Base-by-base conservation (phyloP, 2,113 vertebrate species). In the Otis tarda region DNA sequence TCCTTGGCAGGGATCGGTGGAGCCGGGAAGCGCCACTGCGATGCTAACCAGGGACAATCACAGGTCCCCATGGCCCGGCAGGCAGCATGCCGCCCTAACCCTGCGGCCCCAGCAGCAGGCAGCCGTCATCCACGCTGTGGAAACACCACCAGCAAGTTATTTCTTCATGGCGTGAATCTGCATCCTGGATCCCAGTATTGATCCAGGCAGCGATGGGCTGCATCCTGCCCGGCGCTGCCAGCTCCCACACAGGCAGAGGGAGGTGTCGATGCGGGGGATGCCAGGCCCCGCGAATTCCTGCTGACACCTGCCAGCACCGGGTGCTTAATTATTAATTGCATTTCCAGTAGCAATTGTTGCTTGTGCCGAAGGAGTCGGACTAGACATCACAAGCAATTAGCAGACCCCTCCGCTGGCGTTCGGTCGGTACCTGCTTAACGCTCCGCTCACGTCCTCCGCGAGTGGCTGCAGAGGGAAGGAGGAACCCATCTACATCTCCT, bases 311-410 rank as follows among this genome's bases (percentile, higher is more conserved):
- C 90, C 88, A 77, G 93, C 6, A 0, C 4, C 0, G 16, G 41
- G 52, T 5, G 47, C 73, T 96, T 90, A 96, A 97, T 96, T 96
- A 96, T 97, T 96, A 92, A 97, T 93, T 68, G 87, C 61, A 12
- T 82, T 91, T 95, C 94, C 92, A 89, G 89, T 43, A 69, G 92
- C 90, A 76, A 85, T 75, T 89, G 88, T 89, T 89, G 92, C 95
- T 82, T 14, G 76, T 33, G 77, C 89, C n/a, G 35, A 91, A 82
- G 74, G 53, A 92, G 86, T 35, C 57, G 90, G 94, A 91, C 22
- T 8, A 87, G 89, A 30, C 77, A 87, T 95, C 96, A 55, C 53
- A 61, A 91, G 80, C 94, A 93, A 96, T 97, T 92, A 96, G 93
- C 76, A 64, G 87, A 6, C 59, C 17, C 69, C 73, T 49, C 10